Percentiles rank a stretch among this genome's conserved stretches.
These are phyloP conservation scores for Phaedon cochleariae DNA, from an alignment of 2,888 invertebrate species.

Conservation along the genomic window DNA sequence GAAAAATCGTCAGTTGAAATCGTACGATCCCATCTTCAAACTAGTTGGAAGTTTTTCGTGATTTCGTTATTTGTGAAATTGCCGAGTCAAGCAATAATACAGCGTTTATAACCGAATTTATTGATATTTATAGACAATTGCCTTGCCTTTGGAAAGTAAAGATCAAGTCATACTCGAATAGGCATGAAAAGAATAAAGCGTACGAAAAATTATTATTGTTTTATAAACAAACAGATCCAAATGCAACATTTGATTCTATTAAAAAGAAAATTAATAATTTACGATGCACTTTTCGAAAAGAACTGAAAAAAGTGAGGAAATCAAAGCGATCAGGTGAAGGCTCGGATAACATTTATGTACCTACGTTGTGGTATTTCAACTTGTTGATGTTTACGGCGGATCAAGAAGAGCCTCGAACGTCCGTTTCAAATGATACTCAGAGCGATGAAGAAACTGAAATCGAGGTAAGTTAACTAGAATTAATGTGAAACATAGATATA, in stretches of 20 bases:
- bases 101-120: too few species aligned
- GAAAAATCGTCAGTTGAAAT: too few species aligned
- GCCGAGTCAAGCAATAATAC: too few species aligned
- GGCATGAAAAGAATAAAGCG: constrained; percentile 17
- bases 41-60: too few species aligned
- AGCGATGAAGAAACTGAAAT: constrained; percentile 20
- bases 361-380: constrained; percentile 24
- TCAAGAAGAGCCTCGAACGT: constrained; percentile 13
- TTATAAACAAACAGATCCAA: constrained; percentile 17
- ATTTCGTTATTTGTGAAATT: too few species aligned
- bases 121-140: constrained; percentile 25
- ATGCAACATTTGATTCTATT: constrained; percentile 17
- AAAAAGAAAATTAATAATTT: constrained; percentile 23
- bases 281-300: constrained; percentile 20
- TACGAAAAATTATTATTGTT: constrained; percentile 20
- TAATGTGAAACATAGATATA: constrained; percentile 6
- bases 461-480: constrained; percentile 16
- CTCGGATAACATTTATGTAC: constrained; percentile 21
- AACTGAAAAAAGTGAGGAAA: constrained; percentile 13
- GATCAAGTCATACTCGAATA: constrained; percentile 19
- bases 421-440: not conserved
- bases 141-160: not conserved
- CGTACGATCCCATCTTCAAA: too few species aligned
- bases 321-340: constrained; percentile 11
- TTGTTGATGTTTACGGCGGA: constrained; percentile 20